Evolutionary conservation across 1,140 invertebrate species (phyloP).

Genomic region (Argopecten irradians): DNA sequence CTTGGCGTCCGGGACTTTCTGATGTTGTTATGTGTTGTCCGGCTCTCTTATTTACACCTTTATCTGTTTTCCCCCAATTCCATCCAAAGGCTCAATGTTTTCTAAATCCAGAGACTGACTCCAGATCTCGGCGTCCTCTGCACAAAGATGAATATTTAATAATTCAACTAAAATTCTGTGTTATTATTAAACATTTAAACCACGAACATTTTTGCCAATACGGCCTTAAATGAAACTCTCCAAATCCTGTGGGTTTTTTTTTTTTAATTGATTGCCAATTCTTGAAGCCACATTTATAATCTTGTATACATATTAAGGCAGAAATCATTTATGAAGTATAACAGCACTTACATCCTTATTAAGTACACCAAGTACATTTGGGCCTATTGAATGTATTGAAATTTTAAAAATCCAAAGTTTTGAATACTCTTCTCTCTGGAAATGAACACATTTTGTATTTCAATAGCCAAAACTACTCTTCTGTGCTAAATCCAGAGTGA

Average conservation of each 20-base stretch:
- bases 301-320: no score
- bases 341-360: no score
- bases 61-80: conserved; percentile 3
- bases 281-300: not conserved
- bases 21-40: conserved; percentile 30
- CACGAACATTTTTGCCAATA: not conserved
- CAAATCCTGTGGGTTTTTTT: not conserved
- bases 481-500: not conserved
- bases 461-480: not conserved
- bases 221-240: not conserved
- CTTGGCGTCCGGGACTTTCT: conserved; percentile 26
- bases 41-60: conserved; percentile 35
- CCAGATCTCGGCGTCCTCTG: conserved; percentile 66
- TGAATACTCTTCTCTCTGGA: not conserved
- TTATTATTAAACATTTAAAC: not conserved
- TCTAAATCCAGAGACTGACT: conserved; percentile 63
- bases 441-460: not conserved
- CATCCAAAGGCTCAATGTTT: conserved; percentile 40
- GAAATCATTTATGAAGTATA: no score
- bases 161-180: not conserved
- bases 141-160: conserved; percentile 19
- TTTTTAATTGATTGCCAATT: not conserved
- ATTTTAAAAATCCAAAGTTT: no score
- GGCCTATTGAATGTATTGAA: no score
- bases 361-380: no score